Conservation (phyloP, 2,113 vertebrate genomes). For the Cebidichthys violaceus region DNA sequence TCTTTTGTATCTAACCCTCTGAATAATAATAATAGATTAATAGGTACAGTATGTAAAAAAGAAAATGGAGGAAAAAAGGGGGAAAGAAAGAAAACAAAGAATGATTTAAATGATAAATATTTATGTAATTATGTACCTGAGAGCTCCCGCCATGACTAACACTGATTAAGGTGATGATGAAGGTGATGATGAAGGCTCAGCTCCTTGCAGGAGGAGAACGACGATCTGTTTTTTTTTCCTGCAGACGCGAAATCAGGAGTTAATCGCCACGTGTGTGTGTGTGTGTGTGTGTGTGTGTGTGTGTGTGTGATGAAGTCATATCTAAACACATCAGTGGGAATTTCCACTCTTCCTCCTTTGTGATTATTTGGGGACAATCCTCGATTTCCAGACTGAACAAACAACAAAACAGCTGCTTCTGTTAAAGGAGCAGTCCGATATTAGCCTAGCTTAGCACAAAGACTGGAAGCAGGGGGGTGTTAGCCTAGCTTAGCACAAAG, state of each 20-base stretch:
- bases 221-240: constrained; percentile 43
- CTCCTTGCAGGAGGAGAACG: constrained; percentile 40
- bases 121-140: constrained; percentile 67
- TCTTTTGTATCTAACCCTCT: too few species aligned
- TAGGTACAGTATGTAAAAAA: too few species aligned
- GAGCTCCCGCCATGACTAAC: constrained; percentile 77
- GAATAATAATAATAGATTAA: too few species aligned
- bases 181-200: neutral
- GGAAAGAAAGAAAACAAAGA: too few species aligned
- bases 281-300: constrained; percentile 26
- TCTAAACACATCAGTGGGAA: constrained; percentile 40
- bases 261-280: neutral
- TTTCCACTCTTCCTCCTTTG: constrained; percentile 27
- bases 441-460: neutral
- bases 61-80: too few species aligned
- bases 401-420: neutral
- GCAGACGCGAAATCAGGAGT: constrained; percentile 28
- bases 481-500: neutral
- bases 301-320: constrained; percentile 18
- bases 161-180: neutral
- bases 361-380: constrained; percentile 36
- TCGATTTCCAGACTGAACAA: constrained; percentile 13
- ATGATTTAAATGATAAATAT: too few species aligned
- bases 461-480: neutral
- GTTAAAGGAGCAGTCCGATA: neutral